Base-by-base conservation (phyloP, 2,888 invertebrate species). In the Drosophila pseudotakahashii region DNA sequence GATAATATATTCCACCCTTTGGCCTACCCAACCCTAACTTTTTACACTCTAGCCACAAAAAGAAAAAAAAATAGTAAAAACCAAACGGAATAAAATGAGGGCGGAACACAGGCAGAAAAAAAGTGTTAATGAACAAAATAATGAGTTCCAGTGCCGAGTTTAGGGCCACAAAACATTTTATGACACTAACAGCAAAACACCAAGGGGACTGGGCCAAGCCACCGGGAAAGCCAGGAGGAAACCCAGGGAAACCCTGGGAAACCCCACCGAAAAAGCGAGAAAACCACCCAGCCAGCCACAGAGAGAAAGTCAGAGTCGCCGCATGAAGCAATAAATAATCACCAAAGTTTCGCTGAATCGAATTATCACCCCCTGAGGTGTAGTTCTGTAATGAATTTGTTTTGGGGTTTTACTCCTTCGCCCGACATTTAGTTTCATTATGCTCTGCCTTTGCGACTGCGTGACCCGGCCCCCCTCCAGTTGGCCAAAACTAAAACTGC, bases 341-440 rank as follows among this genome's bases (percentile, higher is more conserved):
- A 85, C 52, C 82, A 81, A 89, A 87, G 89, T 84, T 84, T 87
- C 79, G 89, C 74, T 85, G 84, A 85, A 85, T 85, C 84, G 88
- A 85, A 85, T 85, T 85, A 85, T 85, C 89, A 87, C 84, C 84
- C 84, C 89, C 84, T 72, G 76, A 85, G 84, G 84, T 85, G 84
- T 82, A 85, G 84, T 85, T 89, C 88, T 79, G 79, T 85, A 85
- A 85, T 85, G 89, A 89, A 85, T 85, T 85, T 85, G 84, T 89
- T 85, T 85, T 84, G 82, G 82, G 89, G 89, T 66, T 55, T 45
- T 19, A 39, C 55, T 57, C 57, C 39, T 57, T 53, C 34, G 39
- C 26, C 57, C 75, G 71, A 75, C 84, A 87, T 88, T 83, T 88
- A 77, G 89, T 88, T 88, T 83, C 76, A 86, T 83, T 88, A 88